Evolutionary conservation across 1,140 invertebrate genomes (phyloP).

Genomic region (Drosophila gunungcola): DNA sequence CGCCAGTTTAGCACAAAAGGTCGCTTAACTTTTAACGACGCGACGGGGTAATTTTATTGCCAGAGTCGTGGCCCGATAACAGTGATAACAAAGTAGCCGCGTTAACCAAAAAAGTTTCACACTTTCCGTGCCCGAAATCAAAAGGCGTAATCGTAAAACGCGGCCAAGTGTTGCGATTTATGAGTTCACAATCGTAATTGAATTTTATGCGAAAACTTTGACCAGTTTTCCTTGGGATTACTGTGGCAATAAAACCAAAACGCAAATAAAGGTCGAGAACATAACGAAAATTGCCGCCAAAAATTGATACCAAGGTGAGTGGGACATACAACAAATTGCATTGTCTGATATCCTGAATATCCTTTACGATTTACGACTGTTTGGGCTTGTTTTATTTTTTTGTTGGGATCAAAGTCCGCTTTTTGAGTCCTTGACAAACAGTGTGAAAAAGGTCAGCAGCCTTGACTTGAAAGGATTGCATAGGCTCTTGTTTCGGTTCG

Average conservation of each 20-base stretch:
- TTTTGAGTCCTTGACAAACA: constrained; percentile 30
- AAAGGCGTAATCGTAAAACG: constrained; percentile 66
- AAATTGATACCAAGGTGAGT: constrained; percentile 35
- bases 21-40: constrained; percentile 63
- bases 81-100: constrained; percentile 65
- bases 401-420: constrained; percentile 28
- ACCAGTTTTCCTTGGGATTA: constrained; percentile 34
- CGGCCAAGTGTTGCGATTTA: constrained; percentile 73
- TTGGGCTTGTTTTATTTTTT: constrained; percentile 19
- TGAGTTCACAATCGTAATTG: constrained; percentile 74
- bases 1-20: constrained; percentile 54
- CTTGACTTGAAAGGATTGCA: constrained; percentile 48
- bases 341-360: constrained; percentile 21
- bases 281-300: constrained; percentile 52
- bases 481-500: constrained; percentile 19
- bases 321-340: constrained; percentile 24
- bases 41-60: constrained; percentile 66
- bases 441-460: constrained; percentile 48
- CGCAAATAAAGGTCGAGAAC: constrained; percentile 16
- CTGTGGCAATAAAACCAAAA: constrained; percentile 58
- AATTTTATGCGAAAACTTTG: constrained; percentile 76
- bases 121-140: constrained; percentile 51
- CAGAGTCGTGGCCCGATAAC: constrained; percentile 58
- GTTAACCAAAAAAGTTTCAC: constrained; percentile 40
- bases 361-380: constrained; percentile 5